Percentiles rank a stretch among this genome's conserved stretches.
These are phyloP conservation scores for Nycticryphes semicollaris DNA, from an alignment of 2,113 vertebrate species.

Conservation along the genomic window DNA sequence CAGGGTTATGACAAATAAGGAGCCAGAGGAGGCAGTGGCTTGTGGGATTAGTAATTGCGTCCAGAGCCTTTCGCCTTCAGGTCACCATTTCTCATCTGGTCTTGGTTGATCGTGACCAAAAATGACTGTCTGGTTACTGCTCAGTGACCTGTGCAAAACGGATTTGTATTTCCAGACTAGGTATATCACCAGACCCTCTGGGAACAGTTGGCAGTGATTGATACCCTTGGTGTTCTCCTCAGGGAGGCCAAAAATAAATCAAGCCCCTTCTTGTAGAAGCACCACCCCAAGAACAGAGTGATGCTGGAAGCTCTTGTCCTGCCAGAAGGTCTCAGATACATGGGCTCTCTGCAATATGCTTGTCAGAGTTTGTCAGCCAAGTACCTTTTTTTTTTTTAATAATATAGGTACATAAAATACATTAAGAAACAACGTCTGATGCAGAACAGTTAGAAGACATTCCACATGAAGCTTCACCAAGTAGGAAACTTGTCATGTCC, in stretches of 20 bases:
- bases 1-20: background rate
- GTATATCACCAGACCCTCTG: background rate
- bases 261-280: background rate
- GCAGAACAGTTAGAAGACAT: background rate
- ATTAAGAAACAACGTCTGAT: background rate
- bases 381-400: background rate
- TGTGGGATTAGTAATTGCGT: background rate
- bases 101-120: background rate
- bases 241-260: background rate
- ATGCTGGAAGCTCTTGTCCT: background rate
- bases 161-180: background rate
- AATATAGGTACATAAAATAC: background rate
- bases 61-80: background rate
- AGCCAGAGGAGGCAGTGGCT: background rate
- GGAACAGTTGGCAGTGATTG: background rate
- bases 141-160: background rate
- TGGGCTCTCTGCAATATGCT: background rate
- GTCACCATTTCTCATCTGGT: background rate
- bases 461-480: background rate
- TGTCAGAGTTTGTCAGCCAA: rapidly evolving
- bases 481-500: background rate
- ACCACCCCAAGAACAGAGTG: background rate
- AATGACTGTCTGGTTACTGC: background rate
- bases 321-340: rapidly evolving
- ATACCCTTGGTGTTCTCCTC: background rate